These are phyloP conservation scores for Gastrophysa polygoni DNA, from an alignment of 2,888 invertebrate genomes.

Conservation along the genomic window DNA sequence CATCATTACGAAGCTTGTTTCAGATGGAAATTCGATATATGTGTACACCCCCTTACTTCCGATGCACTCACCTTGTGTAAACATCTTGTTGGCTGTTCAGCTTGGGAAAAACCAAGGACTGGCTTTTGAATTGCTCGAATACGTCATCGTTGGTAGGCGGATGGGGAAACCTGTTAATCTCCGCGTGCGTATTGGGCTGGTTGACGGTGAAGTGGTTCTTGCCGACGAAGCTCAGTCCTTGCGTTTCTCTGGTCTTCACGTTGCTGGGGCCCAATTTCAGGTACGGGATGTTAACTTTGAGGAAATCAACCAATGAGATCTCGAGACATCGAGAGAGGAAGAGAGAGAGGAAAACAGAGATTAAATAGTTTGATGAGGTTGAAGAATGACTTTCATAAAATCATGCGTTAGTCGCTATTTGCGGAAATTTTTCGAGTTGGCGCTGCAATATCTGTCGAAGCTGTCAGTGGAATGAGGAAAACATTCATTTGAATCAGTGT, in stretches of 20 bases:
- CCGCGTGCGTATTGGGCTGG: slow-evolving; percentile 8
- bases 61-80: slow-evolving; percentile 46
- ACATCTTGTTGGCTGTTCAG: slow-evolving; percentile 50
- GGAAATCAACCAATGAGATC: background rate
- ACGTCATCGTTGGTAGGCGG: slow-evolving; percentile 3
- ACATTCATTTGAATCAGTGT: too few relatives aligned
- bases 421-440: too few relatives aligned
- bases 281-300: slow-evolving; percentile 11
- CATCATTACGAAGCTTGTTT: too few relatives aligned
- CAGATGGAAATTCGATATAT: too few relatives aligned
- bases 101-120: background rate
- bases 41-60: too few relatives aligned
- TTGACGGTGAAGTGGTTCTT: slow-evolving; percentile 10
- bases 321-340: too few relatives aligned
- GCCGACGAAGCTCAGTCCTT: background rate
- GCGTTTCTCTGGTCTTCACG: slow-evolving; percentile 12
- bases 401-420: too few relatives aligned
- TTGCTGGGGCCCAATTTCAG: slow-evolving; percentile 6
- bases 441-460: too few relatives aligned
- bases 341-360: too few relatives aligned
- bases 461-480: too few relatives aligned
- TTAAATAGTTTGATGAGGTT: too few relatives aligned
- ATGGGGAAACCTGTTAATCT: slow-evolving; percentile 6
- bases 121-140: slow-evolving; percentile 11
- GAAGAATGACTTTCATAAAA: too few relatives aligned